These are phyloP conservation scores for Ericerus pela DNA, from an alignment of 1,140 invertebrate genomes.

Conservation along the genomic window DNA sequence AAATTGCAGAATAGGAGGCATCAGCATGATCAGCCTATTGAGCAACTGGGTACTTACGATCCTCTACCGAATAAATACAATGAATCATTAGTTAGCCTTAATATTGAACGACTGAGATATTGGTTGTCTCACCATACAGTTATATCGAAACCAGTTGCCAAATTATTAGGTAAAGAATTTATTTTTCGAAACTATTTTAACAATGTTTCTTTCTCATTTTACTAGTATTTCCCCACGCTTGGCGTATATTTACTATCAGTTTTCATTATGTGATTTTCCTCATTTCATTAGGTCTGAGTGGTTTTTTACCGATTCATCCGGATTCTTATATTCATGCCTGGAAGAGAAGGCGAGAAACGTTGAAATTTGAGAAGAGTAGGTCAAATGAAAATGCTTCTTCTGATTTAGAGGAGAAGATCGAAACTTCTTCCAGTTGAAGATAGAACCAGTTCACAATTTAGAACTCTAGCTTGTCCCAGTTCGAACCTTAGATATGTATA, in stretches of 20 bases:
- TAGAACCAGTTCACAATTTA: too few relatives aligned
- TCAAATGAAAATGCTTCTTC: too few relatives aligned
- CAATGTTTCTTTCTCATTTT: neutral
- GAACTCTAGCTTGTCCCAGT: too few relatives aligned
- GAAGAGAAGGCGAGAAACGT: constrained; percentile 38
- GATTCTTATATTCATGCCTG: constrained; percentile 51
- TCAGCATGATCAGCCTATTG: constrained; percentile 43
- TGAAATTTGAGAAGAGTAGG: too few relatives aligned
- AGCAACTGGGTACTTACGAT: constrained; percentile 84
- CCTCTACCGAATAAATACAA: constrained; percentile 69
- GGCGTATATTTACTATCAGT: neutral
- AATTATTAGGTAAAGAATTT: constrained; percentile 48
- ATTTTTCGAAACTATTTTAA: neutral
- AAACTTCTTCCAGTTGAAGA: too few relatives aligned
- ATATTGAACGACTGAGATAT: constrained; percentile 72
- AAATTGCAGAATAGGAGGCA: constrained; percentile 1
- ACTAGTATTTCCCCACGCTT: neutral
- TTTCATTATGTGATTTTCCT: constrained; percentile 4
- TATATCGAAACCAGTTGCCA: constrained; percentile 48
- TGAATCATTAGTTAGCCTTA: constrained; percentile 77
- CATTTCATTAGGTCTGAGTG: constrained; percentile 40
- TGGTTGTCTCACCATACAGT: constrained; percentile 63
- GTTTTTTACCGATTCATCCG: constrained; percentile 58
- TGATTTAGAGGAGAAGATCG: too few relatives aligned
- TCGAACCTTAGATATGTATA: too few relatives aligned